Evolutionary conservation across 2,888 invertebrate genomes (phyloP).

Genomic region (Schrankia costaestrigalis): DNA sequence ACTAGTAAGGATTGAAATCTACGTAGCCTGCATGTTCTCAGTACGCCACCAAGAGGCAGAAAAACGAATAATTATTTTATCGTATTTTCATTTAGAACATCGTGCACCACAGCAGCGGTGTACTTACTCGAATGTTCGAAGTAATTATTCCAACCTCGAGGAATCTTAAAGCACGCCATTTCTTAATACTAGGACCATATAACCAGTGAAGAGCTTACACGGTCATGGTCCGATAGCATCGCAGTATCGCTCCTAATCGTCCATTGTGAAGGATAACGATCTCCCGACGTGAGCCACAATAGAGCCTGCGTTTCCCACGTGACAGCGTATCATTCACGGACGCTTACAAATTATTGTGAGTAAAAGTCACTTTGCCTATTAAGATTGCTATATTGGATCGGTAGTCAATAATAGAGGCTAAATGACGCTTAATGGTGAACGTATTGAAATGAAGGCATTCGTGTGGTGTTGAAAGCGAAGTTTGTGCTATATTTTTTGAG

Average conservation of each 20-base stretch:
- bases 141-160: no score
- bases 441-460: no score
- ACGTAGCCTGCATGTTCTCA: no score
- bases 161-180: neutral
- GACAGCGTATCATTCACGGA: constrained; percentile 27
- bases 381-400: constrained; percentile 1
- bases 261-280: constrained; percentile 63
- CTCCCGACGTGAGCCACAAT: constrained; percentile 42
- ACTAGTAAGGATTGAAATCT: no score
- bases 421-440: no score
- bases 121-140: no score
- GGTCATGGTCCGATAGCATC: constrained; percentile 53
- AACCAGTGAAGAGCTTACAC: constrained; percentile 46
- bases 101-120: no score
- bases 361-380: constrained; percentile 4
- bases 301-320: constrained; percentile 38
- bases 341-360: constrained; percentile 41
- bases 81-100: no score
- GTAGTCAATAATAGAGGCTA: neutral
- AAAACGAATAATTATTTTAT: no score
- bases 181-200: constrained; percentile 21
- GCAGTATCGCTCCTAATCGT: constrained; percentile 58
- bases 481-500: no score
- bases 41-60: no score
- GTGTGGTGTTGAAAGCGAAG: no score